Conservation (phyloP, 1,140 invertebrate genomes). For the Cydia amplana region DNA sequence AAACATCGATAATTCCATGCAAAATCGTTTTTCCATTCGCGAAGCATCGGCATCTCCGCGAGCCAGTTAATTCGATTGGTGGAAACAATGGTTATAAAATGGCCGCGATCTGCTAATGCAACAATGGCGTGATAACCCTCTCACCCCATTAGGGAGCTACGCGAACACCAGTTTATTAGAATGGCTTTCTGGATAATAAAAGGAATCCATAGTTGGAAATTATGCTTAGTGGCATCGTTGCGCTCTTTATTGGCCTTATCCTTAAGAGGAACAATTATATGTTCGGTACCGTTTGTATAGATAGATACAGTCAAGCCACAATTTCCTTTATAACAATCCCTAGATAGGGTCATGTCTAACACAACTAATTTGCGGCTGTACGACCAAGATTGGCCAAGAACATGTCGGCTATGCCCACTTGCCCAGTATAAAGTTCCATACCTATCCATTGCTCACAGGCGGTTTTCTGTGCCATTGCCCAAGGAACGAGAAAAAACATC, state of each 20-base stretch:
- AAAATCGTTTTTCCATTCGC: background rate
- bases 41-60: background rate
- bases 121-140: slow-evolving; percentile 29
- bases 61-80: slow-evolving; percentile 23
- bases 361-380: background rate
- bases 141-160: slow-evolving; percentile 27
- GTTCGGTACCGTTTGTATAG: background rate
- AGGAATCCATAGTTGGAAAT: slow-evolving; percentile 28
- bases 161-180: slow-evolving; percentile 31
- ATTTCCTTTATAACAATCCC: background rate
- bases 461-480: no score
- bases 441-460: no score
- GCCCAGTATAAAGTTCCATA: no score
- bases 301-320: background rate
- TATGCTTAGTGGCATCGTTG: slow-evolving; percentile 17
- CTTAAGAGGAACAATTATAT: slow-evolving; percentile 4
- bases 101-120: slow-evolving; percentile 29
- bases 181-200: slow-evolving; percentile 30
- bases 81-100: slow-evolving; percentile 30
- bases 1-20: background rate
- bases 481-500: no score
- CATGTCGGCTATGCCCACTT: no score
- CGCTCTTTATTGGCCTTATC: background rate
- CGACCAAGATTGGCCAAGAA: no score
- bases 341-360: background rate